Percentiles rank a stretch among this genome's conserved stretches.
These are phyloP conservation scores for Scleropages formosus DNA, from an alignment of 2,797 vertebrate genomes.

Conservation along the genomic window DNA sequence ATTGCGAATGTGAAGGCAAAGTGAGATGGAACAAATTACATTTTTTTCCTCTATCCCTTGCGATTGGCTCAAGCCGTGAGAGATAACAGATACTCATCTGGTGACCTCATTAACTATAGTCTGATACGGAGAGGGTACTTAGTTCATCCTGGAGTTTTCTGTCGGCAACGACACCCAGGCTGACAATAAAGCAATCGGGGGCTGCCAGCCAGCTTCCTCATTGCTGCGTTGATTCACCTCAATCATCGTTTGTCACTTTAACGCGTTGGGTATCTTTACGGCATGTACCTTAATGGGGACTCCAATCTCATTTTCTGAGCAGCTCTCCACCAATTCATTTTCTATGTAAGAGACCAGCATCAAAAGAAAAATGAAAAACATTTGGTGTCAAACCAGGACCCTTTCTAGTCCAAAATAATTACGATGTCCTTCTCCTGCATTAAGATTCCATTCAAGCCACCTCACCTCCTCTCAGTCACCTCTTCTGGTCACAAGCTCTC, in stretches of 20 bases:
- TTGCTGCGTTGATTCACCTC: conserved; percentile 1
- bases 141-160: conserved; percentile 3
- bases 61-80: background rate
- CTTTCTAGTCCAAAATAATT: background rate
- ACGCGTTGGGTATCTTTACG: background rate
- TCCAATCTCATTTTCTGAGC: background rate
- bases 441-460: background rate
- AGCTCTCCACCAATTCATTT: background rate
- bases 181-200: conserved; percentile 6
- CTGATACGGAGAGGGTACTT: background rate
- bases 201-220: background rate
- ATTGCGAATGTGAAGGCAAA: conserved; percentile 16
- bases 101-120: conserved; percentile 19
- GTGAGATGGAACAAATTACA: background rate
- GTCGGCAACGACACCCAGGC: background rate
- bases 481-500: background rate
- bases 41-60: background rate
- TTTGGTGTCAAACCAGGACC: background rate
- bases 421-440: background rate
- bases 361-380: background rate
- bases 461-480: background rate
- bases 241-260: background rate
- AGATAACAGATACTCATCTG: conserved; percentile 18
- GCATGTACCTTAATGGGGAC: background rate
- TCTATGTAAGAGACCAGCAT: background rate